Base-by-base conservation (phyloP, 1,140 invertebrate genomes). In the Drosophila obscura region DNA sequence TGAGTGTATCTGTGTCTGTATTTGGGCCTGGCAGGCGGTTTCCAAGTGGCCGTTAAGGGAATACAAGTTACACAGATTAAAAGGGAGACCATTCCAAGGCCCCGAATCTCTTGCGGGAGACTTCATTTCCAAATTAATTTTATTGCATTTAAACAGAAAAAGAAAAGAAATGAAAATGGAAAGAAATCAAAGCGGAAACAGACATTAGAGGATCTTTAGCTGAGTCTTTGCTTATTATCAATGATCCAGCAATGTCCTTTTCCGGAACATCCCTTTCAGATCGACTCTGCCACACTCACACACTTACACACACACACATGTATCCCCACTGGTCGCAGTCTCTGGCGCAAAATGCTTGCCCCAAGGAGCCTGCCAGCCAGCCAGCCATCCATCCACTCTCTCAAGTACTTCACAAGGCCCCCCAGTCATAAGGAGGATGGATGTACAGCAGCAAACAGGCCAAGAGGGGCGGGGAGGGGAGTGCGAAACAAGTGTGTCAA, bases 401-500 rank as follows among this genome's bases (percentile, higher is more conserved):
- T 80, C 55, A 53, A 80, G 77, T 75, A 75, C 80, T 80, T 75
- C 77, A 51, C 57, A 11, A 46, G 68, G 44, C 16, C 13, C 62
- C 55, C 59, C 59, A 44, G 44, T 2, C 26, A 7, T 15, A 26
- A 26, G 50, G 48, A 43, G 8, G 41, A 46, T 22, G 11, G 24
- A 39, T 61, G 45, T 55, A 56, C 28, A 15, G 26, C 44, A 49
- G 59, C 50, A 41, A 46, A 72, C 59, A 58, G 35, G 5, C 9
- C 24, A 16, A 46, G 24, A 16, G 58, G 11, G 15, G 16, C 41
- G 26, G 8, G 39, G 39, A 45, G 22, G 39, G 41, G n/a, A 41
- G 73, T 57, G 68, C 49, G 55, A 58, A 44, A 50, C 65, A 82
- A 73, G 50, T 81, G 62, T 81, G 78, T 82, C 79, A 81, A 64